Base-by-base conservation (phyloP, 2,113 vertebrate genomes). In the Malurus cyaneus region DNA sequence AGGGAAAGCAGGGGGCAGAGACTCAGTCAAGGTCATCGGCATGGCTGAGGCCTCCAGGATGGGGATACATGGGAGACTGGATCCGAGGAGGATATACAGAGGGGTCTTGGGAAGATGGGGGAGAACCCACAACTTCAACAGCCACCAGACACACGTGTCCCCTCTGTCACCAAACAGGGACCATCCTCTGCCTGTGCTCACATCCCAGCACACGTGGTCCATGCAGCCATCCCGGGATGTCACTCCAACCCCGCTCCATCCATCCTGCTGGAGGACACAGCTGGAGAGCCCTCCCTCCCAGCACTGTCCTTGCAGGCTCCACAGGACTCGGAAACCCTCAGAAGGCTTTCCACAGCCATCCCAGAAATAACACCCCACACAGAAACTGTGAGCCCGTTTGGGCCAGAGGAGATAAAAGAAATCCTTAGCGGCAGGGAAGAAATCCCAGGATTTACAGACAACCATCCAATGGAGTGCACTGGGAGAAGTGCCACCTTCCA, bases 311-410 rank as follows among this genome's bases (percentile, higher is more conserved):
- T 8, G 34, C 57, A 86, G 9, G 53, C 72, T 47, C 77, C 18
- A 47, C 28, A 42, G 79, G 52, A 52, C 26, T 15, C 2, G 2
- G 32, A 59, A 54, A 61, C 21, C 12, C 39, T n/a, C 21, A 50
- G 54, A 47, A 32, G 56, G 31, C 34, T 66, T 92, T 44, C 13
- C 18, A 13, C 26, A 23, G 42, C 14, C 12, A 34, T 8, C 34
- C 7, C 5, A 16, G 70, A 60, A 59, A 17, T 0, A 60, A 24
- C 0, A 8, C 25, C 50, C 59, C 25, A 2, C 0, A 0, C 41
- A 66, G 50, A 39, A 52, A 31, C 72, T 8, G 0, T 0, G 4
- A 71, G 65, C 39, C 52, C 34, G 0, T 14, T 17, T 18, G 2
- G 72, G 69, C n/a, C 32, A 9, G 39, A 25, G 47, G 80, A 64